phyloP scores from a whole-genome alignment of 2,888 invertebrate genomes.

The Drepanosiphum platanoidis region DNA sequence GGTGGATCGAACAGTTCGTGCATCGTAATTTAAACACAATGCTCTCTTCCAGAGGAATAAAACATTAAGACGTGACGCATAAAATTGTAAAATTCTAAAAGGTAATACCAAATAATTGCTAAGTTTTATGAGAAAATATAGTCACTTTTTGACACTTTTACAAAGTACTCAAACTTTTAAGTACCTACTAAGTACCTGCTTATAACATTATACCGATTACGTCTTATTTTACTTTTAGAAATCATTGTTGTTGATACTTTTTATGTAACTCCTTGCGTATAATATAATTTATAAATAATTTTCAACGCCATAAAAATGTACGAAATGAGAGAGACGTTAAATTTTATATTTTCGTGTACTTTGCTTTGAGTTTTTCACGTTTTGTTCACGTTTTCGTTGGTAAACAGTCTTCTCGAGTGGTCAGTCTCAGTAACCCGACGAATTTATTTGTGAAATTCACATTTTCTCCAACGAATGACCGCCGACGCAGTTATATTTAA shows the following conservation, averaged over 20 bases:
- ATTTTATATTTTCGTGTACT: no score
- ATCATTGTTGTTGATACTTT: background rate
- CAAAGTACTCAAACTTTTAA: background rate
- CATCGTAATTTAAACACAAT: background rate
- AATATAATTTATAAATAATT: background rate
- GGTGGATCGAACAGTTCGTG: background rate
- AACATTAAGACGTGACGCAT: background rate
- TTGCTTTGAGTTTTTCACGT: no score
- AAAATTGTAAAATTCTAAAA: background rate
- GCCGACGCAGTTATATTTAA: no score
- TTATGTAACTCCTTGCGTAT: no score
- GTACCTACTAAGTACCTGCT: background rate
- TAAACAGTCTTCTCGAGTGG: no score
- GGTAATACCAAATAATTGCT: background rate
- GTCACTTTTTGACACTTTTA: background rate
- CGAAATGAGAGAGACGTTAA: background rate
- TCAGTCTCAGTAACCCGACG: no score
- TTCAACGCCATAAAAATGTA: background rate
- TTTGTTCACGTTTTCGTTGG: no score
- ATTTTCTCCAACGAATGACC: no score
- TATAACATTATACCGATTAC: background rate
- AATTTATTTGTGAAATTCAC: no score
- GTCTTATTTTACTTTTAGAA: background rate
- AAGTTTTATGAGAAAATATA: background rate
- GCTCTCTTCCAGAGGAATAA: background rate